A percentile compares a stretch with the other conserved stretches of the same genome.
Conservation (phyloP, 1,140 invertebrate genomes). For the Pseudomyrmex cubaensis region DNA sequence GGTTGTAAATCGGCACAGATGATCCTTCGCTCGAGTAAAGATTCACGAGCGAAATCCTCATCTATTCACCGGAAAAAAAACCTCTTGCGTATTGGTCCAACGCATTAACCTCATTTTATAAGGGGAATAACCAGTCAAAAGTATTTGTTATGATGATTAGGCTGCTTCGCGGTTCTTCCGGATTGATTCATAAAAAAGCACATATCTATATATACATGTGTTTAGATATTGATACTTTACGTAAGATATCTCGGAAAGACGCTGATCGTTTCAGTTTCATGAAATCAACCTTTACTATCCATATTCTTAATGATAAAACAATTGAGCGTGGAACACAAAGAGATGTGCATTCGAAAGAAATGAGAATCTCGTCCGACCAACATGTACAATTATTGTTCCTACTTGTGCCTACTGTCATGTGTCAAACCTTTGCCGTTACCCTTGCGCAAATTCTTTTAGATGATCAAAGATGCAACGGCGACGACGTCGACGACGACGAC, state of each 20-base stretch:
- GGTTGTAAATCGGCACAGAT: slow-evolving; percentile 16
- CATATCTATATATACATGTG: no score
- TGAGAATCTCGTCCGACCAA: slow-evolving; percentile 10
- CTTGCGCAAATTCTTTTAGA: not conserved
- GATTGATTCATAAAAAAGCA: no score
- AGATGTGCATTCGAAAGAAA: not conserved
- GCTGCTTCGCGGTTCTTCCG: not conserved
- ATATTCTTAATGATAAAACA: no score
- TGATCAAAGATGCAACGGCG: not conserved
- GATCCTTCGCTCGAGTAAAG: not conserved
- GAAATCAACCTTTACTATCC: no score
- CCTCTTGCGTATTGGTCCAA: not conserved
- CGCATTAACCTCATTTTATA: not conserved
- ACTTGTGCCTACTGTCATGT: not conserved
- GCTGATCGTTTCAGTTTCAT: no score
- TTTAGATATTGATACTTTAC: no score
- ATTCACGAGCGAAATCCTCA: not conserved
- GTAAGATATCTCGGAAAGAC: no score
- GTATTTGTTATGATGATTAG: not conserved
- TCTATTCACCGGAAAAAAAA: not conserved
- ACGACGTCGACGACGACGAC: no score
- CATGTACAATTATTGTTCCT: not conserved
- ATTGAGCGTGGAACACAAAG: no score
- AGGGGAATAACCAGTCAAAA: not conserved
- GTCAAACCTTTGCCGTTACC: not conserved